Conservation (phyloP, 64 coral and sea anemone species). For the Acropora tenuis region DNA sequence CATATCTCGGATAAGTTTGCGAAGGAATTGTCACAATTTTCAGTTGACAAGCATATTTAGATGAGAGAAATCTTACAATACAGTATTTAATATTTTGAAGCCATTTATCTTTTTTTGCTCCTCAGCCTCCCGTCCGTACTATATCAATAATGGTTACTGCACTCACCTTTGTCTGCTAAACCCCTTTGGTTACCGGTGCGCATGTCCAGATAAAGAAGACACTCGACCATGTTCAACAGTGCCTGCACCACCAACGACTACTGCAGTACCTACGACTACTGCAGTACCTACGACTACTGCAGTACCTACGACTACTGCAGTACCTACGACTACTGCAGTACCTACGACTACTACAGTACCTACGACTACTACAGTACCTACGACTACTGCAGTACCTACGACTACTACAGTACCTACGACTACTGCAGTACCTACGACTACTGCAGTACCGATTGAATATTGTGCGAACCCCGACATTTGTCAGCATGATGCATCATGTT, state of each 20-base stretch:
- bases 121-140: constrained; percentile 57
- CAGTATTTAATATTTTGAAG: too few species aligned
- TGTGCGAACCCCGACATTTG: background rate
- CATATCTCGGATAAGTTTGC: too few species aligned
- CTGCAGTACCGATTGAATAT: background rate
- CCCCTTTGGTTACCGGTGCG: constrained; percentile 62
- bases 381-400: background rate
- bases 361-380: too few species aligned
- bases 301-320: background rate
- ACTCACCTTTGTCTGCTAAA: constrained; percentile 78
- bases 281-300: background rate
- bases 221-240: constrained; percentile 38
- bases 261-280: background rate
- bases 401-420: too few species aligned
- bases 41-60: too few species aligned
- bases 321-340: background rate
- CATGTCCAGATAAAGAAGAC: constrained; percentile 30
- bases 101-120: background rate
- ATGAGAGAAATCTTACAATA: too few species aligned
- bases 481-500: background rate
- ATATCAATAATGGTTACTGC: constrained; percentile 61
- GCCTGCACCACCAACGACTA: background rate
- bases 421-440: background rate
- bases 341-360: background rate
- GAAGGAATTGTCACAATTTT: too few species aligned